Conservation (phyloP, 2,888 invertebrate genomes). For the Amphipyra tragopoginis region DNA sequence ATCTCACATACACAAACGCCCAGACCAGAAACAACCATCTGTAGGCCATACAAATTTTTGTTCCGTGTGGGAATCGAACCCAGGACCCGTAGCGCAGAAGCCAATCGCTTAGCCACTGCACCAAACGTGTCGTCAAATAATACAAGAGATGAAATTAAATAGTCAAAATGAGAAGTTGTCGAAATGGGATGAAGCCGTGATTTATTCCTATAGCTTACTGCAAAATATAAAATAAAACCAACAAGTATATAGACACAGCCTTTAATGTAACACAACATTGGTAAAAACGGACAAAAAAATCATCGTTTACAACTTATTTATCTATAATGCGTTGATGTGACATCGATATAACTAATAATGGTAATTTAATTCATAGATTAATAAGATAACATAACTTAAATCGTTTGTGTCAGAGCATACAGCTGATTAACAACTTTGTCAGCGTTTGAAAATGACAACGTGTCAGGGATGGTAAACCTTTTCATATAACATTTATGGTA, state of each 20-base stretch:
- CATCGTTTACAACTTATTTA: background rate
- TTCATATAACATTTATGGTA: background rate
- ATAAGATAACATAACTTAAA: conserved; percentile 4
- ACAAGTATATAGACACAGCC: conserved; percentile 57
- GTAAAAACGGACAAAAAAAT: conserved; percentile 15
- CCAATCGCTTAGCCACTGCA: no score
- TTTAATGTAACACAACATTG: conserved; percentile 53
- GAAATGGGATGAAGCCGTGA: no score
- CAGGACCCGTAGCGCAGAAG: no score
- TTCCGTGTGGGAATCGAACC: no score
- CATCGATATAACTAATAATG: background rate
- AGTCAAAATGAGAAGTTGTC: no score
- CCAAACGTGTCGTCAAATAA: no score
- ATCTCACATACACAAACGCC: no score
- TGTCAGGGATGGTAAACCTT: background rate
- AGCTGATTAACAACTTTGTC: background rate
- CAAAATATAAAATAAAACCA: conserved; percentile 2
- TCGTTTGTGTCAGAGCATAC: background rate
- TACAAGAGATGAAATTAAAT: no score
- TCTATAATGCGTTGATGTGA: background rate
- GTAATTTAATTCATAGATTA: background rate
- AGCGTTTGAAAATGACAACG: background rate
- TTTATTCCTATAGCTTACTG: no score
- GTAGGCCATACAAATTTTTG: no score
- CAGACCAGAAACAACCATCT: no score